phyloP scores from a whole-genome alignment of 2,888 invertebrate species.

The Rhamphomyia laevipes region DNA sequence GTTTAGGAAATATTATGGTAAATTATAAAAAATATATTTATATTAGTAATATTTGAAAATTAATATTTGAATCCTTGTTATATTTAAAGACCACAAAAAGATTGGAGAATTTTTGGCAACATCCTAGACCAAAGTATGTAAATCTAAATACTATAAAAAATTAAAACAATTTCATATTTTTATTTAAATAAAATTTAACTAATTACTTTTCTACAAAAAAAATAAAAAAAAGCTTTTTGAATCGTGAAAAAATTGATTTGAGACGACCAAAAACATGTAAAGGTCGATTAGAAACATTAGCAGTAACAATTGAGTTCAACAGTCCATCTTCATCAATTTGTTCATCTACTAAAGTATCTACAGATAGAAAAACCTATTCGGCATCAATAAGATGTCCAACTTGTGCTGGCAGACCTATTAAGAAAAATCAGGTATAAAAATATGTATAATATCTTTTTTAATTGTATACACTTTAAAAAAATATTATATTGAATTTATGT shows the following conservation, averaged over 20 bases:
- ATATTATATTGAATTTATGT: background rate
- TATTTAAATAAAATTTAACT: background rate
- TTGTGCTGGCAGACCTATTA: conserved; percentile 29
- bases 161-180: background rate
- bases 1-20: conserved; percentile 51
- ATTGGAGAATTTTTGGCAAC: conserved; percentile 54
- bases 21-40: too few relatives aligned
- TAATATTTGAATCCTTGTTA: too few relatives aligned
- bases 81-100: conserved; percentile 39
- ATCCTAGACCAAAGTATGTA: conserved; percentile 47
- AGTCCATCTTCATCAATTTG: background rate
- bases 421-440: conserved; percentile 22
- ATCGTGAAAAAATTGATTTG: conserved; percentile 31
- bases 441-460: too few relatives aligned
- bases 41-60: too few relatives aligned
- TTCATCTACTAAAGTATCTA: conserved; percentile 5
- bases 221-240: conserved; percentile 24
- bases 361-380: background rate
- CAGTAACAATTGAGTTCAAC: background rate
- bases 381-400: conserved; percentile 26
- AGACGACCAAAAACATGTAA: conserved; percentile 22
- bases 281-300: conserved; percentile 4
- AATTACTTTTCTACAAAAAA: background rate
- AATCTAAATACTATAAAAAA: too few relatives aligned
- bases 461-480: too few relatives aligned